Evolutionary conservation across 2,888 invertebrate species (phyloP).

Genomic region (Drosophila robusta): DNA sequence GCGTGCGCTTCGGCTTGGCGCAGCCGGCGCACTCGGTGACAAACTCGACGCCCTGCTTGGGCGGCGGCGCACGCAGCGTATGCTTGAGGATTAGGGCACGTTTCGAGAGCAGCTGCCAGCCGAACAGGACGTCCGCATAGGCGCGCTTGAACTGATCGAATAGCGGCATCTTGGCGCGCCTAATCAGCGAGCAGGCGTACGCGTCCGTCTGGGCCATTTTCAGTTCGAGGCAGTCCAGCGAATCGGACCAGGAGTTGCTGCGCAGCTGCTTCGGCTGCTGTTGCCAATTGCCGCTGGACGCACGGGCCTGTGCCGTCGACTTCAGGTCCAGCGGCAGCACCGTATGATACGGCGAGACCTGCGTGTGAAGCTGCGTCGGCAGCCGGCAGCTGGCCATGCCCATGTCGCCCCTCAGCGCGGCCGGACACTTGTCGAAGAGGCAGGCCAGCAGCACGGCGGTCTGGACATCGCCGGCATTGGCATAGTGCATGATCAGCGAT

Average conservation of each 20-base stretch:
- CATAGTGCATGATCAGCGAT: constrained; percentile 93
- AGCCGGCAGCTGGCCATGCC: constrained; percentile 53
- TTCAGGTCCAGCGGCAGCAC: constrained; percentile 93
- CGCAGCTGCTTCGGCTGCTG: constrained; percentile 89
- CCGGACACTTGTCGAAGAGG: constrained; percentile 90
- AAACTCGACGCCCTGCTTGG: constrained; percentile 89
- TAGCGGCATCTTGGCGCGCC: constrained; percentile 82
- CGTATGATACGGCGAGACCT: constrained; percentile 91
- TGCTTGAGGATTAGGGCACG: constrained; percentile 91
- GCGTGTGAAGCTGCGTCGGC: constrained; percentile 83
- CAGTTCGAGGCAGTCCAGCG: constrained; percentile 87
- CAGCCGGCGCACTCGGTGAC: constrained; percentile 91
- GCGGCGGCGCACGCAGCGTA: constrained; percentile 85
- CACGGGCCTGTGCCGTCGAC: constrained; percentile 85
- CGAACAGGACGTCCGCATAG: constrained; percentile 95
- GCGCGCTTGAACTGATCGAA: constrained; percentile 94
- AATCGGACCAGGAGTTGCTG: constrained; percentile 95
- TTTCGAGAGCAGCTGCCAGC: constrained; percentile 92
- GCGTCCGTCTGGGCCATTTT: constrained; percentile 64
- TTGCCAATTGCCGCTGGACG: constrained; percentile 88
- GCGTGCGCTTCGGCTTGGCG: constrained; percentile 88
- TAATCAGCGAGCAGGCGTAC: constrained; percentile 80
- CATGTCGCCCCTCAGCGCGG: constrained; percentile 67
- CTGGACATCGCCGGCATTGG: constrained; percentile 93
- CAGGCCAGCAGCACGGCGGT: constrained; percentile 97